Evolutionary conservation across 2,888 invertebrate species (phyloP).

Genomic region (Serrognathus titanus): DNA sequence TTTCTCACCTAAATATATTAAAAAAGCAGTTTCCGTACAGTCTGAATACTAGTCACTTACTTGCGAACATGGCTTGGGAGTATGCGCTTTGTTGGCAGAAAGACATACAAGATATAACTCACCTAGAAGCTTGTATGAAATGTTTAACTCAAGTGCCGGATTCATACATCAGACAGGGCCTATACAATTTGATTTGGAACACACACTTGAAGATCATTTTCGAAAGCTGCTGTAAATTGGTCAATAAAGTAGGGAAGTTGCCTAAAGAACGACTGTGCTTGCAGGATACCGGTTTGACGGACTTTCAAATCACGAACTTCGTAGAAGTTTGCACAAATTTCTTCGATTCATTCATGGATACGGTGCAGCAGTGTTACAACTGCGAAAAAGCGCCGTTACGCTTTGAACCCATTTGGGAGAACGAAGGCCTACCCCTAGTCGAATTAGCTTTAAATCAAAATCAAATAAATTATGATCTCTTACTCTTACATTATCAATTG

Average conservation of each 20-base stretch:
- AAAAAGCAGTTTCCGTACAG: slow-evolving; percentile 83
- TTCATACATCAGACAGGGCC: slow-evolving; percentile 70
- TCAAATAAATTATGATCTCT: slow-evolving; percentile 68
- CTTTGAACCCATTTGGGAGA: slow-evolving; percentile 68
- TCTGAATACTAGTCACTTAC: slow-evolving; percentile 70
- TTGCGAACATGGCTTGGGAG: slow-evolving; percentile 90
- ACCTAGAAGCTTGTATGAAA: slow-evolving; percentile 67
- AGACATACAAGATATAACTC: slow-evolving; percentile 61
- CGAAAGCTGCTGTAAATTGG: slow-evolving; percentile 70
- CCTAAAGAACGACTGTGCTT: slow-evolving; percentile 81
- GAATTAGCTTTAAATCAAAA: slow-evolving; percentile 76
- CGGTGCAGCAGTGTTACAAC: slow-evolving; percentile 41
- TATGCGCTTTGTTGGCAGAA: slow-evolving; percentile 85
- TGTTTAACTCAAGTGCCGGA: slow-evolving; percentile 67
- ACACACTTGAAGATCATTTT: slow-evolving; percentile 80
- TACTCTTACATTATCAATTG: slow-evolving; percentile 78
- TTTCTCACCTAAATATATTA: slow-evolving; percentile 62
- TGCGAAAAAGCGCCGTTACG: slow-evolving; percentile 45
- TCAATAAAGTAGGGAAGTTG: slow-evolving; percentile 77
- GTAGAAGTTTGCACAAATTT: slow-evolving; percentile 51
- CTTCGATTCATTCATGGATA: slow-evolving; percentile 50
- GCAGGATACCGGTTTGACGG: slow-evolving; percentile 71
- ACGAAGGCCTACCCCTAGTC: slow-evolving; percentile 64
- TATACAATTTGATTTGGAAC: slow-evolving; percentile 84
- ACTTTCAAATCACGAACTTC: slow-evolving; percentile 57